Evolutionary conservation across 2,888 invertebrate species (phyloP).

Genomic region (Mamestra brassicae): DNA sequence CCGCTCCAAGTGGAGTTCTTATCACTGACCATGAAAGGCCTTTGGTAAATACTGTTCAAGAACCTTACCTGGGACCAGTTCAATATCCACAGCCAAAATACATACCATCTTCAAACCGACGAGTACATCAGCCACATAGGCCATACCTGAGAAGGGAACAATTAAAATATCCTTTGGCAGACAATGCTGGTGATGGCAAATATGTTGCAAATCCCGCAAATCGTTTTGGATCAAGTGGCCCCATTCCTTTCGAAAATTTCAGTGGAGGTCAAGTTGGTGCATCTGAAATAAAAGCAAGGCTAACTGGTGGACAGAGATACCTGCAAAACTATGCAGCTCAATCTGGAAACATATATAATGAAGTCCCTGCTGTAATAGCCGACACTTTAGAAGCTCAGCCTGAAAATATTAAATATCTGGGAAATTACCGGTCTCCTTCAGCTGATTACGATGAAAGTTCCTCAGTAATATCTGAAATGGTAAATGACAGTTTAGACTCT

Average conservation of each 20-base stretch:
- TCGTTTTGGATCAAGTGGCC: not conserved
- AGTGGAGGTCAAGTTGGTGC: not conserved
- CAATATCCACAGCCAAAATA: conserved; percentile 19
- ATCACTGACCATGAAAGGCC: conserved; percentile 10
- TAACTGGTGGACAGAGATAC: not conserved
- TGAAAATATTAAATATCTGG: not conserved
- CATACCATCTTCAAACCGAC: conserved; percentile 7
- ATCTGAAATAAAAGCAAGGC: not conserved
- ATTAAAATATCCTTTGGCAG: conserved; percentile 26
- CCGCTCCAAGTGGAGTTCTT: not conserved
- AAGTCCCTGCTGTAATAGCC: not conserved
- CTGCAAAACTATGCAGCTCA: not conserved
- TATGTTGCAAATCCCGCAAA: conserved; percentile 7
- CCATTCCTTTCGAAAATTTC: conserved; percentile 20
- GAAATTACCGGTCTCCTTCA: not conserved
- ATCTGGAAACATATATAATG: conserved; percentile 3
- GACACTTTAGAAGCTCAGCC: not conserved
- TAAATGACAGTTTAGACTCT: conserved; percentile 7
- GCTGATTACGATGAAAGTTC: conserved; percentile 25
- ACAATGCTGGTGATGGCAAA: conserved; percentile 8
- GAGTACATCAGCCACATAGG: not conserved
- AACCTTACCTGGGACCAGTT: conserved; percentile 25
- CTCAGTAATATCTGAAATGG: not conserved
- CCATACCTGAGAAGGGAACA: not conserved
- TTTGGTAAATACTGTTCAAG: conserved; percentile 9